Percentiles rank a stretch among this genome's conserved stretches.
Evolutionary conservation across 2,888 invertebrate genomes (phyloP).

Genomic region (Philopedon plagiatum): DNA sequence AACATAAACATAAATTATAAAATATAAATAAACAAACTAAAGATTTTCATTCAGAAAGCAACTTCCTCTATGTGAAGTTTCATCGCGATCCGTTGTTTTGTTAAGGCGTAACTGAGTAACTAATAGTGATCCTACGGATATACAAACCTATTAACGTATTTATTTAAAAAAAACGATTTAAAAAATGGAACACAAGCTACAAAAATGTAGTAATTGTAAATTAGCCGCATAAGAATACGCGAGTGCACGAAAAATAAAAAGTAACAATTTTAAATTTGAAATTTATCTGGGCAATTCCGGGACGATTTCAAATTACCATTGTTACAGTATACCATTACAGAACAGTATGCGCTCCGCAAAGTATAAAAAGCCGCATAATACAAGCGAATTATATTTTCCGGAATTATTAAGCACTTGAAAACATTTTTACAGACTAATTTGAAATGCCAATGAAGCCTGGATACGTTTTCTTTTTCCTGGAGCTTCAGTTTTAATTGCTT

Average conservation of each 20-base stretch:
- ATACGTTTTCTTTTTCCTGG: slow-evolving; percentile 16
- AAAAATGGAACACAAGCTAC: neutral
- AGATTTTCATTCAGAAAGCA: too few species aligned
- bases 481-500: slow-evolving; percentile 20
- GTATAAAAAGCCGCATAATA: slow-evolving; percentile 57
- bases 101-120: too few species aligned
- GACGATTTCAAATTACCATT: slow-evolving; percentile 58
- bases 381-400: slow-evolving; percentile 59
- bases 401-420: slow-evolving; percentile 58
- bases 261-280: slow-evolving; percentile 36
- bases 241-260: slow-evolving; percentile 22
- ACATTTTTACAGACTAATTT: slow-evolving; percentile 57
- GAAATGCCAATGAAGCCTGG: slow-evolving; percentile 54
- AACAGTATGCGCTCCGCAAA: slow-evolving; percentile 54
- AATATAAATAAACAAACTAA: too few species aligned
- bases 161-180: too few species aligned
- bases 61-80: too few species aligned
- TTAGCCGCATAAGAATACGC: slow-evolving; percentile 1
- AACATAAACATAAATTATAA: too few species aligned
- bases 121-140: too few species aligned
- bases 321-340: slow-evolving; percentile 59
- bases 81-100: too few species aligned
- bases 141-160: too few species aligned
- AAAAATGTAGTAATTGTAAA: slow-evolving; percentile 8
- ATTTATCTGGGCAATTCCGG: slow-evolving; percentile 38